Evolutionary conservation across 2,888 invertebrate genomes (phyloP).

Genomic region (Leptinotarsa juncta): DNA sequence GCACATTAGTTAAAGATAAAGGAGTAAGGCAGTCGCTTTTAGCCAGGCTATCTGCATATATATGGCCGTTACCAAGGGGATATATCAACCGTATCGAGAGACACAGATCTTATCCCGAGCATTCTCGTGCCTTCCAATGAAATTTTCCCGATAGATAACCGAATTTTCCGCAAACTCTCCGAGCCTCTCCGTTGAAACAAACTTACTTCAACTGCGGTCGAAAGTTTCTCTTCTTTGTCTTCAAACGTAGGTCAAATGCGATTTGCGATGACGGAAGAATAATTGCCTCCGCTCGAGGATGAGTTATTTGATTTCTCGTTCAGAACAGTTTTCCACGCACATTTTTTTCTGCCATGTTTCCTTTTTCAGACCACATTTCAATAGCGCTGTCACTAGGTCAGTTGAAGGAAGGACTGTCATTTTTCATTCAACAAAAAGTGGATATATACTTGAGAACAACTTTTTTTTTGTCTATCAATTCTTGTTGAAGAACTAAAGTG

Average conservation of each 20-base stretch:
- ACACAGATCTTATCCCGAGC: constrained; percentile 48
- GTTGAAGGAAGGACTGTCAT: too few species aligned
- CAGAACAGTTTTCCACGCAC: not conserved
- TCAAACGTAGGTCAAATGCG: constrained; percentile 32
- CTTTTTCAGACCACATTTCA: too few species aligned
- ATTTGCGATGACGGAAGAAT: constrained; percentile 34
- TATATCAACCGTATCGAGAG: constrained; percentile 50
- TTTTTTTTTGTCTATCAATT: too few species aligned
- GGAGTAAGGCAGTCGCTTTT: constrained; percentile 42
- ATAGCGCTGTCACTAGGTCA: too few species aligned
- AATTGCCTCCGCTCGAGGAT: constrained; percentile 26
- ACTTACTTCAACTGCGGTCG: constrained; percentile 40
- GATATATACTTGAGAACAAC: too few species aligned
- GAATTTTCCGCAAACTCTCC: constrained; percentile 46
- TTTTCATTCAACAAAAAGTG: too few species aligned
- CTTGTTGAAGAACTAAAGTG: too few species aligned
- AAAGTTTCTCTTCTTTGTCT: constrained; percentile 13
- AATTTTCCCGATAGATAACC: constrained; percentile 49
- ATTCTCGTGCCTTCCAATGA: constrained; percentile 48
- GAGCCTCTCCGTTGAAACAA: constrained; percentile 37
- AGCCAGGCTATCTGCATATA: constrained; percentile 49
- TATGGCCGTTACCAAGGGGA: constrained; percentile 48
- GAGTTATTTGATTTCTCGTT: constrained; percentile 8
- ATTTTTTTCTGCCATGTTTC: too few species aligned
- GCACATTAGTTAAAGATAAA: constrained; percentile 42